Evolutionary conservation across 2,113 vertebrate genomes (phyloP).

Genomic region (Felis chaus): DNA sequence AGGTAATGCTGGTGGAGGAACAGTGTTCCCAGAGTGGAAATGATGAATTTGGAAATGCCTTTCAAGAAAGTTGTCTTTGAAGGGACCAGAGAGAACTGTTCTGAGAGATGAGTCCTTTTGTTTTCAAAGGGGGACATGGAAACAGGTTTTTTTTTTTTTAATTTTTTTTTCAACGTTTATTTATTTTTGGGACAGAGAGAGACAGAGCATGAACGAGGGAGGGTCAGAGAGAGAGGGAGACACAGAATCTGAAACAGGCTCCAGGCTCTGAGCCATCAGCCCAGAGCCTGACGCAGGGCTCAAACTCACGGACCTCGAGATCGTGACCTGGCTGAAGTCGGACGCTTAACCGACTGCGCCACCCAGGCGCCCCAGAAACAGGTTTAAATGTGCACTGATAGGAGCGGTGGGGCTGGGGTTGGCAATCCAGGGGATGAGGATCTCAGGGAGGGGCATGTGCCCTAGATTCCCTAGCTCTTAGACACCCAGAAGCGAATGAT

Average conservation of each 20-base stretch:
- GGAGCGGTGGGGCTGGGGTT: not conserved
- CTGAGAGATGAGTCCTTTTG: not conserved
- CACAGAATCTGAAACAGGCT: too few relatives aligned
- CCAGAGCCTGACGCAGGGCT: too few relatives aligned
- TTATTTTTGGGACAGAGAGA: too few relatives aligned
- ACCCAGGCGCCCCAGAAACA: too few relatives aligned
- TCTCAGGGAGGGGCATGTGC: not conserved
- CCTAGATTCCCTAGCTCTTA: not conserved
- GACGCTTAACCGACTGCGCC: too few relatives aligned
- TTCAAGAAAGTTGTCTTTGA: constrained; percentile 27
- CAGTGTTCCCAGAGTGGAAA: not conserved
- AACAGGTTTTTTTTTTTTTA: too few relatives aligned
- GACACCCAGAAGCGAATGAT: not conserved
- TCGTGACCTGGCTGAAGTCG: too few relatives aligned
- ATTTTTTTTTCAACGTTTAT: too few relatives aligned
- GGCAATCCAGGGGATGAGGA: not conserved
- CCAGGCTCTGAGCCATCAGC: too few relatives aligned
- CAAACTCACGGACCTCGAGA: too few relatives aligned
- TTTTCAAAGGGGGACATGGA: not conserved
- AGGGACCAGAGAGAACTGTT: not conserved
- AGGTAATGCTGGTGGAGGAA: not conserved
- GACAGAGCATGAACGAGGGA: too few relatives aligned
- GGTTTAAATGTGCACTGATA: not conserved
- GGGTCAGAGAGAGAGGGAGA: too few relatives aligned
- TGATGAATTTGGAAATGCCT: not conserved